Evolutionary conservation across 2,113 vertebrate genomes (phyloP).

Genomic region (Turdus rufiventris): DNA sequence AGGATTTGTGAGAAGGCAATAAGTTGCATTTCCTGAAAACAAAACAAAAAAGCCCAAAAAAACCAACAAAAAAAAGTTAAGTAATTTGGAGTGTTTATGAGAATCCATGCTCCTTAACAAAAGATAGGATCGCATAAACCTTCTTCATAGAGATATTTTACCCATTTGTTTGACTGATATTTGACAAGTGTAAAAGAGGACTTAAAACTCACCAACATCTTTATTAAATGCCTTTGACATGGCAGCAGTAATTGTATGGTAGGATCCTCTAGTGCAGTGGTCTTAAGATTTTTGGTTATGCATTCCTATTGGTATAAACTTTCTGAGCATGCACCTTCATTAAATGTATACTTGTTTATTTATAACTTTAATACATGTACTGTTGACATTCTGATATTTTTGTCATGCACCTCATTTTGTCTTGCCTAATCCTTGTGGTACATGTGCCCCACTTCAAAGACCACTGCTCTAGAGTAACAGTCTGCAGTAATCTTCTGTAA

Average conservation of each 20-base stretch:
- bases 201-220: not conserved
- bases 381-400: not conserved
- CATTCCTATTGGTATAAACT: not conserved
- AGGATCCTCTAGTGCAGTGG: not conserved
- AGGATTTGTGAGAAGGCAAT: not conserved
- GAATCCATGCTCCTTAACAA: not conserved
- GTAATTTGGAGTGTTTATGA: not conserved
- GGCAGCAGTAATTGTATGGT: not conserved
- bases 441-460: not conserved
- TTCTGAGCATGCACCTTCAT: not conserved
- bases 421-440: not conserved
- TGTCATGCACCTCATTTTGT: not conserved
- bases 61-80: no score
- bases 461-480: not conserved
- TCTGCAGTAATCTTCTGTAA: not conserved
- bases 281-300: not conserved
- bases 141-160: not conserved
- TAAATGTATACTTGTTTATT: not conserved
- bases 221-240: not conserved
- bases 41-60: not conserved
- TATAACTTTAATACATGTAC: not conserved
- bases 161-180: not conserved
- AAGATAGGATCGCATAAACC: not conserved
- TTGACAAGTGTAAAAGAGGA: not conserved
- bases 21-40: not conserved